Evolutionary conservation across 1,140 invertebrate species (phyloP).

Genomic region (Drosophila mayri): DNA sequence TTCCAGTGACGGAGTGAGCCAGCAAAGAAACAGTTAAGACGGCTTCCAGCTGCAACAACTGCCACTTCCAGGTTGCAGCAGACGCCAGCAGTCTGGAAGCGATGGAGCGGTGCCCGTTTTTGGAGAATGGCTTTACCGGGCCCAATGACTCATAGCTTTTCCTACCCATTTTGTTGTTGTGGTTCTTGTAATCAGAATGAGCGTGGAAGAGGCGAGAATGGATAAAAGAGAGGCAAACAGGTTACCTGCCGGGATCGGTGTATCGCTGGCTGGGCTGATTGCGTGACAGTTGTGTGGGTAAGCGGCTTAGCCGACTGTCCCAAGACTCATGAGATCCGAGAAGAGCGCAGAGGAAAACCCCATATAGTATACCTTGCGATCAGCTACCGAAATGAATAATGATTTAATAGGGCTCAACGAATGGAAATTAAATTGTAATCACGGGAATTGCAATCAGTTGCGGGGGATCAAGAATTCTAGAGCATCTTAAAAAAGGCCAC

Average conservation of each 20-base stretch:
- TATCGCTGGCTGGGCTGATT: conserved; percentile 39
- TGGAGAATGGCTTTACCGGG: conserved; percentile 52
- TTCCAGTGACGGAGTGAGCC: conserved; percentile 30
- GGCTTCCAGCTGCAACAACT: conserved; percentile 59
- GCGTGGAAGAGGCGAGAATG: conserved; percentile 59
- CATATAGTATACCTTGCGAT: conserved; percentile 19
- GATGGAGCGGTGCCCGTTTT: conserved; percentile 51
- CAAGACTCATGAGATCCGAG: conserved; percentile 26
- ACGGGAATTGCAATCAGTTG: conserved; percentile 48
- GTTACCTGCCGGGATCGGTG: conserved; percentile 56
- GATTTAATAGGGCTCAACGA: conserved; percentile 50
- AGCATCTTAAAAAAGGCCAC: conserved; percentile 31
- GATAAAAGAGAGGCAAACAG: conserved; percentile 72
- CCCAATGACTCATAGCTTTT: conserved; percentile 67
- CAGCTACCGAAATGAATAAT: conserved; percentile 71
- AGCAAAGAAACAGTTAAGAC: conserved; percentile 71
- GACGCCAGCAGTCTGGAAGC: conserved; percentile 60
- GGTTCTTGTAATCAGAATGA: conserved; percentile 62
- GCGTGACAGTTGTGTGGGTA: conserved; percentile 79
- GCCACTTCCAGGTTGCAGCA: conserved; percentile 53
- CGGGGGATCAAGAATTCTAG: conserved; percentile 26
- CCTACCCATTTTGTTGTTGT: conserved; percentile 25
- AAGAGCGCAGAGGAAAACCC: conserved; percentile 22
- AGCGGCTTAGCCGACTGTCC: conserved; percentile 72
- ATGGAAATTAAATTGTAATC: conserved; percentile 69